phyloP scores from a whole-genome alignment of 2,888 invertebrate species.

The Ennomos erosarius region DNA sequence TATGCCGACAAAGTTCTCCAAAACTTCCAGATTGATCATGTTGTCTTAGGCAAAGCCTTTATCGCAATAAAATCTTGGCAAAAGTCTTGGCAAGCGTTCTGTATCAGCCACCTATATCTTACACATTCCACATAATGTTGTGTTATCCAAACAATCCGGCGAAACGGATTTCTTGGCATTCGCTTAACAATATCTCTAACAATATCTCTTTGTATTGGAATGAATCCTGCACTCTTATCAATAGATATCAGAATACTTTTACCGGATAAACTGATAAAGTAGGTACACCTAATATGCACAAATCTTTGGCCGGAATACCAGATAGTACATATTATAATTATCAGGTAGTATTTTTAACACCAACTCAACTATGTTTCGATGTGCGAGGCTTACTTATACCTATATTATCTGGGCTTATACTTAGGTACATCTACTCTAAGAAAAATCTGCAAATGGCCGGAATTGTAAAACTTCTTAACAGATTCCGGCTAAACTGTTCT shows the following conservation, averaged over 20 bases:
- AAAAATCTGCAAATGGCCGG: no score
- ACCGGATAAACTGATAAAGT: neutral
- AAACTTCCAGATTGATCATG: no score
- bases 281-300: no score
- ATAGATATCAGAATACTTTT: neutral
- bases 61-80: slow-evolving; percentile 9
- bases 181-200: slow-evolving; percentile 27
- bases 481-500: neutral
- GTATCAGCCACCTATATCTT: slow-evolving; percentile 13
- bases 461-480: no score
- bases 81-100: slow-evolving; percentile 6
- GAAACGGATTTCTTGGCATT: slow-evolving; percentile 23
- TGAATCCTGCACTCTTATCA: slow-evolving; percentile 7
- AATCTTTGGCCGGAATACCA: no score
- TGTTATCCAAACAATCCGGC: slow-evolving; percentile 22
- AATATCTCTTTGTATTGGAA: slow-evolving; percentile 25
- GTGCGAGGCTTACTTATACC: no score
- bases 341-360: no score
- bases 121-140: slow-evolving; percentile 24
- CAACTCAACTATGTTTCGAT: no score
- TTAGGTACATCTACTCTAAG: no score
- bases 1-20: no score
- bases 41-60: slow-evolving; percentile 3
- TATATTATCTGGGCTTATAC: no score
- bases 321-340: no score